Evolutionary conservation across 2,797 vertebrate genomes (phyloP).

Genomic region (Hydrophis major): DNA sequence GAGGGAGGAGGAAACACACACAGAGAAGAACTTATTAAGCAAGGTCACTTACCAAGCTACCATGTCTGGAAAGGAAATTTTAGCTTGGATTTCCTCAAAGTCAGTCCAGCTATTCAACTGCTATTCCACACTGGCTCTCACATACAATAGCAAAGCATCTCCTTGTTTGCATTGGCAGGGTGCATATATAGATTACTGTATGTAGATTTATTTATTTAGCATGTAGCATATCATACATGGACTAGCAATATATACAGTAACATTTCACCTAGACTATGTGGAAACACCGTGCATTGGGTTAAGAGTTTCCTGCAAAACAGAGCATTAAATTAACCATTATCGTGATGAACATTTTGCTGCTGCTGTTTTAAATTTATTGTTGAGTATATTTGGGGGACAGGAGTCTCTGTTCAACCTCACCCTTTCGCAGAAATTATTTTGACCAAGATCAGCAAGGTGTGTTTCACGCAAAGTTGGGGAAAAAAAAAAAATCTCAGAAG

Average conservation of each 20-base stretch:
- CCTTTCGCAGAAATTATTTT: slow-evolving; percentile 22
- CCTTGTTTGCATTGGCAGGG: slow-evolving; percentile 19
- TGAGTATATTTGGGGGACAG: slow-evolving; percentile 14
- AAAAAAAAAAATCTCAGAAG: slow-evolving; percentile 41
- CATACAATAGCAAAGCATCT: not conserved
- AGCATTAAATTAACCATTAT: not conserved
- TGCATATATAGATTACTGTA: not conserved
- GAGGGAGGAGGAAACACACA: too few species aligned
- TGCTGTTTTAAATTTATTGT: not conserved
- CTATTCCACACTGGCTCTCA: not conserved
- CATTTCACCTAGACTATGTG: not conserved
- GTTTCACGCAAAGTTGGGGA: not conserved
- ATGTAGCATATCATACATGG: not conserved
- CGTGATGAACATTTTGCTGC: not conserved
- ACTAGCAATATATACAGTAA: not conserved
- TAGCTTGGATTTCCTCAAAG: not conserved
- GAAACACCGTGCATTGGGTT: not conserved
- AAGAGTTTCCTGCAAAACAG: not conserved
- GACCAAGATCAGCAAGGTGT: slow-evolving; percentile 27
- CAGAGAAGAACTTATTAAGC: not conserved
- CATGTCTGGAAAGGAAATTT: not conserved
- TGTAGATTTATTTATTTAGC: not conserved
- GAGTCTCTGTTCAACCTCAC: slow-evolving; percentile 12
- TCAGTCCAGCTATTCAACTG: not conserved
- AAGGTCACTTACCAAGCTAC: not conserved